These are phyloP conservation scores for Octopus bimaculoides DNA, from an alignment of 1,140 invertebrate genomes.

Conservation along the genomic window DNA sequence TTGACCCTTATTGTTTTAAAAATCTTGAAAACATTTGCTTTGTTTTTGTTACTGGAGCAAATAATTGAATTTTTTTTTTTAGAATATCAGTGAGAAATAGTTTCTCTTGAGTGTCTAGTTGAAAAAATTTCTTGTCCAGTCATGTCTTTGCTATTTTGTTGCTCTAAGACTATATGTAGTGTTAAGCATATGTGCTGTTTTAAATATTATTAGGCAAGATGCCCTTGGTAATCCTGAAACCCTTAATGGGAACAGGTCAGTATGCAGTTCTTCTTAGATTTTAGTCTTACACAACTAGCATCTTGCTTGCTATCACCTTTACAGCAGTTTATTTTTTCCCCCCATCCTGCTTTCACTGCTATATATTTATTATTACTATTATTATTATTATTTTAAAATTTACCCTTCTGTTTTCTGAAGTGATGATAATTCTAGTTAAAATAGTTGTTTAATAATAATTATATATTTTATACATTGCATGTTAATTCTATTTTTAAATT, in stretches of 20 bases:
- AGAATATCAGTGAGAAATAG: not conserved
- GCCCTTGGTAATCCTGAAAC: conserved; percentile 48
- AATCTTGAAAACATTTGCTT: too few relatives aligned
- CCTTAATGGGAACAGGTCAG: conserved; percentile 45
- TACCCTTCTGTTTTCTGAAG: too few relatives aligned
- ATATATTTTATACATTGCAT: not conserved
- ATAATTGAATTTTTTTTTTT: not conserved
- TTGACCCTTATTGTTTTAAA: too few relatives aligned
- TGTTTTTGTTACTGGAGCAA: too few relatives aligned
- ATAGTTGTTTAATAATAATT: too few relatives aligned
- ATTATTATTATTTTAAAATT: too few relatives aligned
- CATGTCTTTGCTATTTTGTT: not conserved
- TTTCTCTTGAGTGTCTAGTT: not conserved
- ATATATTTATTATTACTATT: too few relatives aligned
- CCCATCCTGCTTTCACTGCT: too few relatives aligned
- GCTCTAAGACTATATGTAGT: conserved; percentile 3
- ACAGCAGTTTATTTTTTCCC: too few relatives aligned
- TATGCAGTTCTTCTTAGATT: conserved; percentile 17
- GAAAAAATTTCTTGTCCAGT: not conserved
- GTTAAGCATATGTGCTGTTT: conserved; percentile 10
- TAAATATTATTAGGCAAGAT: conserved; percentile 35
- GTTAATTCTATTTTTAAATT: not conserved
- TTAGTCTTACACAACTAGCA: not conserved
- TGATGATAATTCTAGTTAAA: too few relatives aligned
- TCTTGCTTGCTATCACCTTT: not conserved